phyloP scores from a whole-genome alignment of 2,113 vertebrate species.

The Pedetes capensis region DNA sequence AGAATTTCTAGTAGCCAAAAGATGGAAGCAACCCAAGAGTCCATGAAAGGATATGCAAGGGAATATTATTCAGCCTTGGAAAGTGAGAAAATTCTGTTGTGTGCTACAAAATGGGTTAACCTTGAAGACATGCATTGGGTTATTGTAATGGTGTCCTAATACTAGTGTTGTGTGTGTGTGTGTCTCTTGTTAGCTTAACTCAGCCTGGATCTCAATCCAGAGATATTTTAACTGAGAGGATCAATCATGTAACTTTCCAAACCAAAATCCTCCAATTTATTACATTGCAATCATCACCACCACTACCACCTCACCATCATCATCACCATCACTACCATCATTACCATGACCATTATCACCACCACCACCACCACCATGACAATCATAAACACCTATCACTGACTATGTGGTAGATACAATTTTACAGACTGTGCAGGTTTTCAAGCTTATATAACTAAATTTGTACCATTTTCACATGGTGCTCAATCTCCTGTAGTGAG shows the following conservation, averaged over 20 bases:
- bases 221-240: not conserved
- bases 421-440: not conserved
- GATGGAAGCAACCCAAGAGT: not conserved
- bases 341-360: not conserved
- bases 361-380: not conserved
- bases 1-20: not conserved
- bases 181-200: too few species aligned
- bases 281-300: too few species aligned
- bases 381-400: not conserved
- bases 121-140: not conserved
- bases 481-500: not conserved
- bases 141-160: not conserved
- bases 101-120: too few species aligned
- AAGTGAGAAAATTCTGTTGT: not conserved
- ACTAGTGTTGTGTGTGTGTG: not conserved
- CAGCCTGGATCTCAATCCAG: not conserved
- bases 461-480: not conserved
- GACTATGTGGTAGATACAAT: not conserved
- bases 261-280: not conserved
- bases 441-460: not conserved
- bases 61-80: too few species aligned
- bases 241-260: not conserved
- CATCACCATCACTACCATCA: not conserved
- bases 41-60: rapidly evolving
- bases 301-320: not conserved